Base-by-base conservation (phyloP, 2,888 invertebrate genomes). In the Meloe dianella region DNA sequence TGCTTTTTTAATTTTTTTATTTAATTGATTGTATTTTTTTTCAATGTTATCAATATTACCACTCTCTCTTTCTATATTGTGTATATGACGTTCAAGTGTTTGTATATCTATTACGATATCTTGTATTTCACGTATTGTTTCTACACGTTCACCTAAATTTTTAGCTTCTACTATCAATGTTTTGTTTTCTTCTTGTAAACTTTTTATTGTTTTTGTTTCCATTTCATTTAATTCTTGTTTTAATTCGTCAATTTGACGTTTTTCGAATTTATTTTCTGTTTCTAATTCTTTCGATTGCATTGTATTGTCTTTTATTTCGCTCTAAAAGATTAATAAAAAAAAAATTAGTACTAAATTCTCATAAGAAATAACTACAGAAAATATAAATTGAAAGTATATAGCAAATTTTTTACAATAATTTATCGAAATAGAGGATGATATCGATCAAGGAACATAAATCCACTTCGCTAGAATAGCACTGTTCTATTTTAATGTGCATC, bases 291-390 rank as follows among this genome's bases (percentile, higher is more conserved):
- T 85, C 5, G 83, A 74, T 71, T 85, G 85, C 54, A 84, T 72
- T 67, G 85, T 83, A 66, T 85, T 84, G 63, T 85, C 85, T 54
- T 83, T 83, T 68, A 87, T 83, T 75, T 87, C 84, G 64, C 85
- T 85, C 86, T 87, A 61, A 59, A 68, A 65, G 69, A 68, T 65
- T 58, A 1, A 57, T 5, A 58, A 57, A 17, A 32, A 9, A 38
- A 30, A 27, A 12, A 35, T 6, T 6, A 59, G 60, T 6, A 17
- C 61, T 47, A 47, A 65, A 27, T 35, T 35, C 35, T n/a, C n/a
- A n/a, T n/a, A n/a, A n/a, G n/a, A n/a, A n/a, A n/a, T n/a, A n/a
- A n/a, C n/a, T n/a, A n/a, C n/a, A n/a, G n/a, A n/a, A n/a, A n/a
- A n/a, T n/a, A n/a, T n/a, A n/a, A n/a, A n/a, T n/a, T n/a, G n/a